Base-by-base conservation (phyloP, 2,113 vertebrate species). In the Pluvianellus socialis region DNA sequence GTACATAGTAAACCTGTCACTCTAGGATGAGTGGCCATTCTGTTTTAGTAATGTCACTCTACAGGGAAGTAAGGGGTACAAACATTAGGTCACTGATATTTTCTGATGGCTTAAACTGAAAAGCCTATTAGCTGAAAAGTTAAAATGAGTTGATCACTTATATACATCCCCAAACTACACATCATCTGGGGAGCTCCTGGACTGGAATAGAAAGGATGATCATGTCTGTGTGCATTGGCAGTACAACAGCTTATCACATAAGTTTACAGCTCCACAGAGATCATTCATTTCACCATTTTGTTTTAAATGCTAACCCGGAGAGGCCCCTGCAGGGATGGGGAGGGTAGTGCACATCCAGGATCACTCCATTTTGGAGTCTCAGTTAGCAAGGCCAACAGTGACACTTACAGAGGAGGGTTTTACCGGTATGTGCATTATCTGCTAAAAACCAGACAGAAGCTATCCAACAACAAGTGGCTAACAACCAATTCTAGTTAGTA, bases 301-400 rank as follows among this genome's bases (percentile, higher is more conserved):
- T 32, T 86, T 77, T 83, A 96, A 96, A 93, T 8, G 75, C 88
- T 93, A 92, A 88, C 45, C 59, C 76, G 14, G 72, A 93, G 96
- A 93, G 96, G 88, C 94, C 93, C 87, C 95, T 97, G 93, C 94
- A 96, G 94, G 94, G 93, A 52, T 40, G 33, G 19, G 30, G 56
- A 88, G 44, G 52, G 72, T 61, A 83, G 38, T 96, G 73, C 94
- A 94, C 30, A 49, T 44, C n/a, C 63, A 33, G 0, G 38, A 73
- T 80, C 62, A 30, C 28, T 65, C 53, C 30, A 7, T n/a, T 72
- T 53, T 75, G 55, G 24, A 21, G 21, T 7, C 76, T 67, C 38
- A 14, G 32, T 79, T 62, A 55, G 44, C n/a, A 58, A 88, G 44
- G 75, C 35, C 82, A 79, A 45, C 32, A 35, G 20, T 72, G 67